A percentile compares a stretch with the other conserved stretches of the same genome.
Conservation (phyloP, 2,888 invertebrate species). For the Drosophila sordidula region DNA sequence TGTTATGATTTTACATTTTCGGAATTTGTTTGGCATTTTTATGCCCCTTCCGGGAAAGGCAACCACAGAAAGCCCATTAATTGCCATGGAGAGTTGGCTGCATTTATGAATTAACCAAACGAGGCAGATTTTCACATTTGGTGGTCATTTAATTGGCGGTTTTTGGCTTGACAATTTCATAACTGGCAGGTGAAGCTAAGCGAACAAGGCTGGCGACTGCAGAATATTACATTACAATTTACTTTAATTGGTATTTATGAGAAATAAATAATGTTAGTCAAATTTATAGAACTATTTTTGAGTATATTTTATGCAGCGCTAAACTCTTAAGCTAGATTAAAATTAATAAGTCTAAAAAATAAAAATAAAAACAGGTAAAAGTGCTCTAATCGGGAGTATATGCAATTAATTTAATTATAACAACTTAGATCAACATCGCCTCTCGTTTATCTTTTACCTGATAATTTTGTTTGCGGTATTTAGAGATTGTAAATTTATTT, state of each 20-base stretch:
- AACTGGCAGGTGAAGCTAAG: background rate
- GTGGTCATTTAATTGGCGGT: slow-evolving; percentile 40
- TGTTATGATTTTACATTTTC: slow-evolving; percentile 29
- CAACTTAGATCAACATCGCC: no score
- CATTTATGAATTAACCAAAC: slow-evolving; percentile 28
- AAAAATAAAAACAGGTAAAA: no score
- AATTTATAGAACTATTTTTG: no score
- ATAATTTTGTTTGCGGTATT: no score
- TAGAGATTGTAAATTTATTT: background rate
- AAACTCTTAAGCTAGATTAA: no score
- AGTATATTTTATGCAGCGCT: no score
- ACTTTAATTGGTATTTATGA: background rate
- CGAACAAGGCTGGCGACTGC: background rate
- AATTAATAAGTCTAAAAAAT: no score
- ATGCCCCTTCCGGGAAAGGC: background rate
- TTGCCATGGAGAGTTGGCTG: background rate
- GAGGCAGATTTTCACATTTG: slow-evolving; percentile 24
- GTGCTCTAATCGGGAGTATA: no score
- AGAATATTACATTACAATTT: background rate
- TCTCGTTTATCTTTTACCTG: no score
- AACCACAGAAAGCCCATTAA: slow-evolving; percentile 18
- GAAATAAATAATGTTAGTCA: background rate
- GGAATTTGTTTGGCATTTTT: background rate
- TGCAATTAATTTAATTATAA: no score
- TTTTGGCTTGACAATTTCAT: slow-evolving; percentile 1